Conservation (phyloP, 2,113 vertebrate genomes). For the Forbesichthys agassizii region DNA sequence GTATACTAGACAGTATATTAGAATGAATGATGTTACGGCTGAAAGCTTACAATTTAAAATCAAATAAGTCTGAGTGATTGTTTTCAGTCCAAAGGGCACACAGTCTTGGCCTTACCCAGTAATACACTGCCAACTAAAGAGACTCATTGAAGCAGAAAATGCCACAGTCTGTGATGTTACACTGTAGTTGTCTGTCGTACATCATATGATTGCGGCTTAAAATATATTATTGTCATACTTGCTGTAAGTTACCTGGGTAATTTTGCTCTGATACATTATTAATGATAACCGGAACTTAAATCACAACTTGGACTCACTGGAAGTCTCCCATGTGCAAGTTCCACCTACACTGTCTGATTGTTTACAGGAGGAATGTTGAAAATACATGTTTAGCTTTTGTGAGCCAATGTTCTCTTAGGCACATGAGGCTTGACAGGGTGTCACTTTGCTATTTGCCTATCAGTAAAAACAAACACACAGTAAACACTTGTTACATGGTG, state of each 20-base stretch:
- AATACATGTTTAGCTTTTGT: conserved; percentile 19
- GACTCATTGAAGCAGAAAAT: background rate
- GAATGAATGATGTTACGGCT: background rate
- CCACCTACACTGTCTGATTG: background rate
- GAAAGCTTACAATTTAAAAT: conserved; percentile 11
- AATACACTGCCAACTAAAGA: conserved; percentile 35
- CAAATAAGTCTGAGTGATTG: conserved; percentile 1
- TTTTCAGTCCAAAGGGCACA: conserved; percentile 14
- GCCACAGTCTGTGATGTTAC: too few relatives aligned
- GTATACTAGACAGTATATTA: background rate
- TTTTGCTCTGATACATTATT: conserved; percentile 47
- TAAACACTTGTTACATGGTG: background rate
- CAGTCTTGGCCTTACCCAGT: conserved; percentile 6
- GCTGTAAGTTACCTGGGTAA: conserved; percentile 47
- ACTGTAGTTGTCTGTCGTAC: too few relatives aligned
- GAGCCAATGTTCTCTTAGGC: background rate
- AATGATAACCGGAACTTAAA: background rate
- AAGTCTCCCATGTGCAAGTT: background rate
- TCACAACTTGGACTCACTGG: conserved; percentile 12
- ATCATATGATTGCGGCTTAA: background rate
- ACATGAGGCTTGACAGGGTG: conserved; percentile 23
- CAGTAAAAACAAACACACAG: background rate
- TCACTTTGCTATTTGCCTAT: conserved; percentile 10
- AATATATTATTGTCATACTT: conserved; percentile 15
- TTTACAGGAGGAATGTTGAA: conserved; percentile 15